phyloP scores from a whole-genome alignment of 2,797 vertebrate species.

The Oophaga sylvatica region DNA sequence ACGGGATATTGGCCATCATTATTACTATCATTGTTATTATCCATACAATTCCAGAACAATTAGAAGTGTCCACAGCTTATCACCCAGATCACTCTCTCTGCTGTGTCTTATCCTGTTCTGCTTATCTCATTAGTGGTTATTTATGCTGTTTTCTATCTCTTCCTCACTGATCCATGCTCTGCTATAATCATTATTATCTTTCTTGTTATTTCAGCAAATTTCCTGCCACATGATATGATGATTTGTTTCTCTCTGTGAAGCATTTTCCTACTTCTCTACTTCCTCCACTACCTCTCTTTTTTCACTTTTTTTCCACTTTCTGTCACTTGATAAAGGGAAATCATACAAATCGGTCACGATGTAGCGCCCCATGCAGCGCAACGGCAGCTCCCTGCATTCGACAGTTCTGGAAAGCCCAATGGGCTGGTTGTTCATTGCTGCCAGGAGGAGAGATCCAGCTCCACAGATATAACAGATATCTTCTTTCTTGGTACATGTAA shows the following conservation, averaged over 20 bases:
- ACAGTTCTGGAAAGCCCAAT: background rate
- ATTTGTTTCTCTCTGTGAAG: background rate
- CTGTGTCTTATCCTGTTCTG: background rate
- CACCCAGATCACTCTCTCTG: background rate
- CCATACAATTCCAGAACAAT: background rate
- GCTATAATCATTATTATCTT: slow-evolving; percentile 24
- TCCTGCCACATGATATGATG: background rate
- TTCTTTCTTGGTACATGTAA: too few species aligned
- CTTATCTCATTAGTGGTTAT: slow-evolving; percentile 17
- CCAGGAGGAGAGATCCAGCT: too few species aligned
- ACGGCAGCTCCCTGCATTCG: background rate
- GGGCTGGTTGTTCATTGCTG: background rate
- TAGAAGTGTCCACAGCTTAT: background rate
- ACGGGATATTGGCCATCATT: background rate
- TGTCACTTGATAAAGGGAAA: background rate
- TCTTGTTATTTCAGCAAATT: slow-evolving; percentile 25
- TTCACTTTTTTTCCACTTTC: too few species aligned
- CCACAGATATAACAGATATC: too few species aligned
- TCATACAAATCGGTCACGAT: background rate
- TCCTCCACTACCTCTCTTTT: background rate
- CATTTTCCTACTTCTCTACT: background rate
- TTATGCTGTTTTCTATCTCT: background rate
- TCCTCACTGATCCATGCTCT: slow-evolving; percentile 17
- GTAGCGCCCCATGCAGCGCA: background rate
- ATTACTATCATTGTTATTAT: background rate